Conservation (phyloP, 2,797 vertebrate genomes). For the Calcarius lapponicus region DNA sequence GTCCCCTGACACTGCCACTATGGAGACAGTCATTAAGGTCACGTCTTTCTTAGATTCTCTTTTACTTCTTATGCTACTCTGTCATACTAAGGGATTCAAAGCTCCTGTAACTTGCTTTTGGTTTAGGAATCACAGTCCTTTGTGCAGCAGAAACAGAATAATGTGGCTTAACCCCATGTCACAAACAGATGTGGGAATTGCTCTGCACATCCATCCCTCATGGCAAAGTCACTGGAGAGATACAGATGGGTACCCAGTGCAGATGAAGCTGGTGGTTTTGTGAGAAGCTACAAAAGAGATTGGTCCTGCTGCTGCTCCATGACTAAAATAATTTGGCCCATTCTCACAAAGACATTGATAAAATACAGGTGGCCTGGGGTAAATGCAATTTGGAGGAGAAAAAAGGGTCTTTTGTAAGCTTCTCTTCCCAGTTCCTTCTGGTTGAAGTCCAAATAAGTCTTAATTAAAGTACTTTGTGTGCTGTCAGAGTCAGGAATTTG, state of each 20-base stretch:
- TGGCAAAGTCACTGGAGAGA: neutral
- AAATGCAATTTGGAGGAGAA: neutral
- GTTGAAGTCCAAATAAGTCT: neutral
- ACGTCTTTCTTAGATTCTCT: neutral
- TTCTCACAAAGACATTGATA: neutral
- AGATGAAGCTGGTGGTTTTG: neutral
- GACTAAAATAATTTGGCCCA: neutral
- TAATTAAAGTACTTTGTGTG: neutral
- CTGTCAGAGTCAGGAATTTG: neutral
- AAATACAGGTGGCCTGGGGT: neutral
- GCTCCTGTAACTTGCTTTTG: neutral
- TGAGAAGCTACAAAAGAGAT: neutral
- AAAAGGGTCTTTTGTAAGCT: neutral
- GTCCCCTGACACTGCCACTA: neutral
- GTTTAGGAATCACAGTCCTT: neutral
- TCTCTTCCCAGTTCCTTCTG: neutral
- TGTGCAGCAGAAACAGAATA: neutral
- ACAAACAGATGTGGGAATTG: neutral
- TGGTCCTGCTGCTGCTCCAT: neutral
- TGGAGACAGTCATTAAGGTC: neutral
- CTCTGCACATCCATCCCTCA: neutral
- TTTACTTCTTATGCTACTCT: neutral
- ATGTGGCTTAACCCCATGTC: neutral
- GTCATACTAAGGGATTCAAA: neutral
- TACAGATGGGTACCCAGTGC: neutral